Evolutionary conservation across 2,888 invertebrate genomes (phyloP), one percentile per base, ranked within the genome.

Genomic region (Phyllotreta cruciferae): DNA sequence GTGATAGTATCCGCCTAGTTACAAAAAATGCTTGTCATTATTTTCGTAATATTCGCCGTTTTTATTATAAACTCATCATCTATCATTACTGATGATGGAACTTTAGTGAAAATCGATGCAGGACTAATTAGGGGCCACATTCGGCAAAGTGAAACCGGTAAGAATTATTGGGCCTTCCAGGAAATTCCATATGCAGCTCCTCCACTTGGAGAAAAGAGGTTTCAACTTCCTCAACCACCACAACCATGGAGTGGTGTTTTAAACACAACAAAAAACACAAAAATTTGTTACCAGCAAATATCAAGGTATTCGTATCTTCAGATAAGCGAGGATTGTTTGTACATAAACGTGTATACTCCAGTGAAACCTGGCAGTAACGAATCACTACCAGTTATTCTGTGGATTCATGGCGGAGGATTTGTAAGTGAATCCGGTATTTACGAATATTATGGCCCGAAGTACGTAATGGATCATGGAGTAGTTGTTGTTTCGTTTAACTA

Each of bases 401-500:
- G 73, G 66, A 75, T 81, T 47, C 80, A 81, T 63, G 79, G 80
- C 1, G 81, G 81, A 3, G 78, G 74, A 14, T 80, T 78, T 63
- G 68, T 9, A 73, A 74, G n/a, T 13, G 60, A 8, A 38, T 62
- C 65, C 71, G 71, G 64, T 34, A 47, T 61, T 10, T 53, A 41
- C 36, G 52, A 61, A 56, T 61, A 61, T 37, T 61, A 64, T 50
- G 79, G 78, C 10, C 63, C 66, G 6, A 60, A 66, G 47, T 66
- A 61, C 38, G 61, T 91, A 0, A 86, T 91, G 85, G 85, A 87
- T 54, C 78, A 82, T 39, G 85, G 88, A 67, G 81, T 89, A 3
- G 85, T 91, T 0, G 80, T 87, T 0, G 90, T 90, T 0, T 88
- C 88, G 2, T 72, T 91, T 0, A 89, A 87, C 77, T 91, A 90